Conservation (phyloP, 1,140 invertebrate genomes). For the Diorhabda elongata region DNA sequence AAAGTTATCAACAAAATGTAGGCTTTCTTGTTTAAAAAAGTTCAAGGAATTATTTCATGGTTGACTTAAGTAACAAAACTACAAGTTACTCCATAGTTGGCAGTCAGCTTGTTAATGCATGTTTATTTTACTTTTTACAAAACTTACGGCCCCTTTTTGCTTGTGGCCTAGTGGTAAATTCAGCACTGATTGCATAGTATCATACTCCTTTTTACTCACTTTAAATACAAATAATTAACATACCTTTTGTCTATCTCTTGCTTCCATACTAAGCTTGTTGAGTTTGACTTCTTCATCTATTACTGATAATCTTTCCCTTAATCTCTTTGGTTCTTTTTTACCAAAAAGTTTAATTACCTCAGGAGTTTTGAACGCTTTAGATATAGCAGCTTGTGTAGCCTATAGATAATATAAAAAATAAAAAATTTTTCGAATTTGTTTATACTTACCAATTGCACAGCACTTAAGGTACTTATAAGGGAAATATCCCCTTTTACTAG, state of each 20-base stretch:
- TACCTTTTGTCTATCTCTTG: conserved; percentile 47
- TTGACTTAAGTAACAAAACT: too few relatives aligned
- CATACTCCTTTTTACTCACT: too few relatives aligned
- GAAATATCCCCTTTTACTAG: conserved; percentile 68
- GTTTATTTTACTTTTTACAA: too few relatives aligned
- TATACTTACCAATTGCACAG: conserved; percentile 42
- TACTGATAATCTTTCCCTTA: conserved; percentile 58
- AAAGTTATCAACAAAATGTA: too few relatives aligned
- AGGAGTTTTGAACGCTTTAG: conserved; percentile 72
- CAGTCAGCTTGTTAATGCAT: too few relatives aligned
- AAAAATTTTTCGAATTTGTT: background rate
- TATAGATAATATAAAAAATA: conserved; percentile 37
- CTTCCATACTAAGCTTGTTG: conserved; percentile 49
- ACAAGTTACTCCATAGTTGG: too few relatives aligned
- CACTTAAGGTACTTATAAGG: conserved; percentile 55
- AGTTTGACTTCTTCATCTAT: conserved; percentile 55
- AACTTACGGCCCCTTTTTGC: too few relatives aligned
- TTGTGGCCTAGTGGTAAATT: too few relatives aligned
- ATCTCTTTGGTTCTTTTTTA: conserved; percentile 65
- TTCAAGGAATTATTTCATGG: too few relatives aligned
- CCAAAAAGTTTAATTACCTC: conserved; percentile 75
- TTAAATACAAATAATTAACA: background rate
- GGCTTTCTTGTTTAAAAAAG: too few relatives aligned
- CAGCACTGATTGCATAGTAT: too few relatives aligned
- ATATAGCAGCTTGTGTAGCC: conserved; percentile 75